Evolutionary conservation across 2,113 vertebrate genomes (phyloP).

Genomic region (Chaetops frenatus): DNA sequence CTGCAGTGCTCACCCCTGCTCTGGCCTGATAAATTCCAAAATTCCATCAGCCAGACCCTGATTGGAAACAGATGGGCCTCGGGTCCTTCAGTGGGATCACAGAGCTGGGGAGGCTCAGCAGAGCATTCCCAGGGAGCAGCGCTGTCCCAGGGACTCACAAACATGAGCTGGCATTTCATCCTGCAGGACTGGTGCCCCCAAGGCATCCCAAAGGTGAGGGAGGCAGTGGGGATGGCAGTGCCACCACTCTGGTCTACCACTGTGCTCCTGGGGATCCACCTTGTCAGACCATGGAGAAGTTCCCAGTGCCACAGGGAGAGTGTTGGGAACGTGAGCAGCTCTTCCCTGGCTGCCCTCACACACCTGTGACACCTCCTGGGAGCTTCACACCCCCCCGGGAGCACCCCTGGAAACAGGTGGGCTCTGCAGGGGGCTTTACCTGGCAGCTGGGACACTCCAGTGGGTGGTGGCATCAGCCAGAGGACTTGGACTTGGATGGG

Average conservation of each 20-base stretch:
- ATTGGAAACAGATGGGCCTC: constrained; percentile 72
- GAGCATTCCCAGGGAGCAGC: neutral
- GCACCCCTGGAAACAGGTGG: neutral
- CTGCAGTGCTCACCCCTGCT: constrained; percentile 65
- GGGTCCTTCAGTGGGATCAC: constrained; percentile 20
- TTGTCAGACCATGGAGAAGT: rapidly evolving
- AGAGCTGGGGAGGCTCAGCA: neutral
- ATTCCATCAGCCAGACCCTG: constrained; percentile 55
- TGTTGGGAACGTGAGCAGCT: neutral
- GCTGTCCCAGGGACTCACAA: neutral
- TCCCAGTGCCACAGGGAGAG: neutral
- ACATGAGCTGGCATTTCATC: neutral
- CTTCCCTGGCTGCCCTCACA: neutral
- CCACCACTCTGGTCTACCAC: neutral
- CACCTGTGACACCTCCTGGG: neutral
- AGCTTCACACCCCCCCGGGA: neutral
- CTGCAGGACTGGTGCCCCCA: neutral
- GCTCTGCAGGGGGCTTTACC: neutral
- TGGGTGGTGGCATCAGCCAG: neutral
- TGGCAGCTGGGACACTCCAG: neutral
- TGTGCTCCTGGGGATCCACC: rapidly evolving
- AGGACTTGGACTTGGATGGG: neutral
- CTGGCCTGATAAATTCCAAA: constrained; percentile 62
- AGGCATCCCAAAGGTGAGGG: neutral
- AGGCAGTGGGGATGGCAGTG: neutral